Conservation (phyloP, 2,113 vertebrate genomes). For the Callithrix jacchus region DNA sequence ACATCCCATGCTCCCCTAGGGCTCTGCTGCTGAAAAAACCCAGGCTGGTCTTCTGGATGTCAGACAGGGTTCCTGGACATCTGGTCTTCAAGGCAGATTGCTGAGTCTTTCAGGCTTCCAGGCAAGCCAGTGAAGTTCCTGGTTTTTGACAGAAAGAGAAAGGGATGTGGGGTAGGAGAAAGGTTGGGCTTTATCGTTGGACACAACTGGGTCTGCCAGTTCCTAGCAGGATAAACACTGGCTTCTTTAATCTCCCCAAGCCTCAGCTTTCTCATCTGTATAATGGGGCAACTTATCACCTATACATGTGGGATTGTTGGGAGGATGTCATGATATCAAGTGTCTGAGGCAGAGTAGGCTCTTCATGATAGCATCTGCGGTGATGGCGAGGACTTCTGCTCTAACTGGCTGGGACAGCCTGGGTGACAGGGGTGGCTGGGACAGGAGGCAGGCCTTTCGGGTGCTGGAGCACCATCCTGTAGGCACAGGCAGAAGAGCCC, state of each 20-base stretch:
- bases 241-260: background rate
- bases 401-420: no score
- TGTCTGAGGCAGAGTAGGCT: no score
- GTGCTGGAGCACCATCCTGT: no score
- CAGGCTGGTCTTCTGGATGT: background rate
- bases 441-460: background rate
- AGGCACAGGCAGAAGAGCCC: background rate
- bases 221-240: background rate
- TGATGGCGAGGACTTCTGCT: background rate
- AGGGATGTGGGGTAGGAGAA: background rate
- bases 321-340: no score
- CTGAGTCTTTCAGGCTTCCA: background rate
- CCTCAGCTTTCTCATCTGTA: background rate
- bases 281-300: background rate
- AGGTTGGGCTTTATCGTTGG: background rate
- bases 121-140: background rate
- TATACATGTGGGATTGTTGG: fast-evolving
- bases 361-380: background rate
- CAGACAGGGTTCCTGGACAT: background rate
- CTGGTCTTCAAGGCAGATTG: background rate
- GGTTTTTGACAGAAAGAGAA: background rate
- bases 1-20: fast-evolving
- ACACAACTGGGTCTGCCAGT: background rate
- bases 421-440: background rate
- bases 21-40: background rate